These are phyloP conservation scores for Lymantria dispar DNA, from an alignment of 2,888 invertebrate species.

Conservation along the genomic window DNA sequence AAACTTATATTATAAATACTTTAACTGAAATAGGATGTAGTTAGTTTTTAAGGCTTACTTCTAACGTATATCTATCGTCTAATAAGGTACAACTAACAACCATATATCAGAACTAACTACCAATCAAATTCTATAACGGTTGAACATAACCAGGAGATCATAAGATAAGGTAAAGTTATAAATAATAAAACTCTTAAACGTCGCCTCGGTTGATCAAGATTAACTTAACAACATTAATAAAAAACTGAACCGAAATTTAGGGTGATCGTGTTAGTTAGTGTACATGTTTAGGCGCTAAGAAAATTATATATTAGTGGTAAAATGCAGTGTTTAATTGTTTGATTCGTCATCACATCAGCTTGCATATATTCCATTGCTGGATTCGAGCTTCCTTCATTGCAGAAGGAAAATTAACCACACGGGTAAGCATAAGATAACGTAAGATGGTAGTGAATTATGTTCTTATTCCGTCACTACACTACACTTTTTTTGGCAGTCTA, in stretches of 20 bases:
- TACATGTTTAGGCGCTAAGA: background rate
- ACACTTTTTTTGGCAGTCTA: no score
- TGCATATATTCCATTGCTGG: no score
- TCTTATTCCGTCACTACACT: no score
- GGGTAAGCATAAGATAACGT: no score
- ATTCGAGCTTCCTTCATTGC: no score
- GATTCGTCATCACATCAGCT: background rate
- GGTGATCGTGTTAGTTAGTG: conserved; percentile 21
- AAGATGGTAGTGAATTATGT: no score
- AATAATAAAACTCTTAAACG: conserved; percentile 78
- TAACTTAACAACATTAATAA: conserved; percentile 75
- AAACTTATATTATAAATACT: no score
- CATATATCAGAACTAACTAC: conserved; percentile 23
- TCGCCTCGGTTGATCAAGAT: conserved; percentile 69
- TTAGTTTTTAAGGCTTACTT: background rate
- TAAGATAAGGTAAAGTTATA: conserved; percentile 63
- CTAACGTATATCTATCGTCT: background rate
- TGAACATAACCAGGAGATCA: conserved; percentile 43
- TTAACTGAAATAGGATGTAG: background rate
- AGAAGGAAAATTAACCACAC: no score
- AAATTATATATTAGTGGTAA: no score
- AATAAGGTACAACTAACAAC: background rate
- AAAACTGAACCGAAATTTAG: conserved; percentile 65
- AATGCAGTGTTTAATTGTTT: no score
- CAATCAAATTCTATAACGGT: conserved; percentile 42